phyloP scores from a whole-genome alignment of 2,888 invertebrate genomes.

The Protophormia terraenovae region DNA sequence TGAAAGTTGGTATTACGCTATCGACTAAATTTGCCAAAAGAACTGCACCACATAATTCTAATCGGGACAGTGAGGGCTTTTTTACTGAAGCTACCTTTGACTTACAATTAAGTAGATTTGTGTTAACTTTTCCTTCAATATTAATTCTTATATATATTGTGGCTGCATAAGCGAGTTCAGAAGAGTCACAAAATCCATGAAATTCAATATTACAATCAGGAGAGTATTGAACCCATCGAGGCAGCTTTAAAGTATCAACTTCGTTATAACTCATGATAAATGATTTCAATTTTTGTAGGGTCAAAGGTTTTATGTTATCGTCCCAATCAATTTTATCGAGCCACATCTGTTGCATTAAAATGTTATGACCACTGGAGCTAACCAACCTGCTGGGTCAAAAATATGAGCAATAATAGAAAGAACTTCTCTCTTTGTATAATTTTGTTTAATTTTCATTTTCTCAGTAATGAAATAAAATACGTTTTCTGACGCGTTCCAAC shows the following conservation, averaged over 20 bases:
- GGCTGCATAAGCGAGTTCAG: too few species aligned
- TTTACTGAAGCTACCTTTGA: background rate
- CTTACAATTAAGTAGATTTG: background rate
- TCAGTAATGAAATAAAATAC: too few species aligned
- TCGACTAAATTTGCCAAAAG: too few species aligned
- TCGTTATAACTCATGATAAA: background rate
- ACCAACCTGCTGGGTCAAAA: too few species aligned
- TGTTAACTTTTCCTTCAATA: background rate
- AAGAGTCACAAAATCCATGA: constrained; percentile 18
- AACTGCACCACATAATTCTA: too few species aligned
- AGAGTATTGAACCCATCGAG: constrained; percentile 9
- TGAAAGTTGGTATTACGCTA: background rate
- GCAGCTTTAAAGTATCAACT: constrained; percentile 1
- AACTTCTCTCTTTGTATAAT: constrained; percentile 21
- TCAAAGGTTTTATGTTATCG: background rate
- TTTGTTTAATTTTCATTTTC: too few species aligned
- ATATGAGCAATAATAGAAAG: background rate
- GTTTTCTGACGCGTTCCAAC: too few species aligned
- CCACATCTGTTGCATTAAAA: constrained; percentile 40
- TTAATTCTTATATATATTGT: background rate
- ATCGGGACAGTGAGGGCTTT: background rate
- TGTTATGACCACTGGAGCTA: too few species aligned
- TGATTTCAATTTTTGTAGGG: background rate
- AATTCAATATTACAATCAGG: background rate
- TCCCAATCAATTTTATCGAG: constrained; percentile 35